These are phyloP conservation scores for Drusus annulatus DNA, from an alignment of 1,140 invertebrate genomes.

Conservation along the genomic window DNA sequence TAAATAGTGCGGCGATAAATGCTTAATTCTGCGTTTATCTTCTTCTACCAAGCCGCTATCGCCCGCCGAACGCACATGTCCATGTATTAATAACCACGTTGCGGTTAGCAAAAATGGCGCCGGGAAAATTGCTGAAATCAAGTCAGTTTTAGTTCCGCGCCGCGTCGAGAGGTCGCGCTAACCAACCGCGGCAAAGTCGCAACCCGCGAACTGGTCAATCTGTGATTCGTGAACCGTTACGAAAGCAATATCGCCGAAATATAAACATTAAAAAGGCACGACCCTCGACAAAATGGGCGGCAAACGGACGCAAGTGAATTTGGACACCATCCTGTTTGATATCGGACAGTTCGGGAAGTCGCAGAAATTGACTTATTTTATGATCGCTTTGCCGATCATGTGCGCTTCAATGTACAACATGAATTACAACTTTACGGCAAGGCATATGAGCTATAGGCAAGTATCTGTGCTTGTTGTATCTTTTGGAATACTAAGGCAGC, in stretches of 20 bases:
- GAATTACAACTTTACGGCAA: constrained; percentile 66
- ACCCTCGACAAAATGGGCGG: constrained; percentile 13
- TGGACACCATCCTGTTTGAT: constrained; percentile 63
- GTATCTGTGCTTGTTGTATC: background rate
- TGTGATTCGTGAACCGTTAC: background rate
- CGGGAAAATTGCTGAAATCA: background rate
- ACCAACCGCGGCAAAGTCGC: background rate
- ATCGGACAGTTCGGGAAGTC: constrained; percentile 63
- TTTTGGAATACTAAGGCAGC: too few species aligned
- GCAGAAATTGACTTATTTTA: constrained; percentile 62
- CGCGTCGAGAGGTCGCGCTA: constrained; percentile 15
- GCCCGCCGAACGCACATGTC: background rate
- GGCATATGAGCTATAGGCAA: constrained; percentile 64
- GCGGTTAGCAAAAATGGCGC: background rate
- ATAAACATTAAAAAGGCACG: background rate
- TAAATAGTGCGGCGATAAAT: too few species aligned
- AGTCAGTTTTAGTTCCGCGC: constrained; percentile 5
- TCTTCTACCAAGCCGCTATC: background rate
- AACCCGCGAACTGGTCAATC: too few species aligned
- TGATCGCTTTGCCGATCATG: constrained; percentile 61
- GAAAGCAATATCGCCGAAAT: background rate
- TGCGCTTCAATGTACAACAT: constrained; percentile 61
- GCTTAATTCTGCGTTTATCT: too few species aligned
- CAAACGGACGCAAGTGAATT: constrained; percentile 54
- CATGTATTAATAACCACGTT: background rate